Evolutionary conservation across 2,797 vertebrate species (phyloP), one percentile per base, ranked within the genome.

Genomic region (Antrozous pallidus): DNA sequence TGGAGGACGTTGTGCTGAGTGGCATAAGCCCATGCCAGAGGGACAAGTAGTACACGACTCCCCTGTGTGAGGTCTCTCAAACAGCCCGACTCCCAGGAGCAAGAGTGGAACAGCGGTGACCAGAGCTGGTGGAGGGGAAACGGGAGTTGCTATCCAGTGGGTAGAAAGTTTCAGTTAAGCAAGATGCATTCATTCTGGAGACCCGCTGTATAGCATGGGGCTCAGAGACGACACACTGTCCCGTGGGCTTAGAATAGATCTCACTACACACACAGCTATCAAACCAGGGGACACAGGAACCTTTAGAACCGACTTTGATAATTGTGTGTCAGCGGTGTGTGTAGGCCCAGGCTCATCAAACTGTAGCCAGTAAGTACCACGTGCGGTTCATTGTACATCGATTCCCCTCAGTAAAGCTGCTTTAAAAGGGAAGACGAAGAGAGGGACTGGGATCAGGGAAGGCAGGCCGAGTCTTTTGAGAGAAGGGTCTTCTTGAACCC

Each of bases 401-500:
- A 36, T 78, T n/a, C 18, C 5, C 24, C 18, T 38, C 42, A 31
- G 4, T 71, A 33, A 71, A 51, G 36, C 38, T n/a, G 24, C 20
- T 67, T 90, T 63, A 51, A 73, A 78, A 47, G 58, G 10, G 20
- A 56, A 69, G 9, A 12, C n/a, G 26, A 45, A 78, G 70, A 5
- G 69, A 63, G 16, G 40, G 26, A 7, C 24, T 6, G 12, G 36
- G 18, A 10, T 40, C 18, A 58, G 8, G 7, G 3, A 70, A 78
- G 18, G 33, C 33, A 18, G 54, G 7, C 28, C 11, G 13, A 10
- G 20, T 70, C 31, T 87, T 87, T 65, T 38, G 13, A 85, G 61
- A 74, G 65, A 49, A 88, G 71, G 65, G 20, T 63, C 11, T 82
- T 94, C 58, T 70, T 78, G 54, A 88, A 65, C 22, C 42, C 33